phyloP scores from a whole-genome alignment of 2,888 invertebrate species.

The Panopea generosa region DNA sequence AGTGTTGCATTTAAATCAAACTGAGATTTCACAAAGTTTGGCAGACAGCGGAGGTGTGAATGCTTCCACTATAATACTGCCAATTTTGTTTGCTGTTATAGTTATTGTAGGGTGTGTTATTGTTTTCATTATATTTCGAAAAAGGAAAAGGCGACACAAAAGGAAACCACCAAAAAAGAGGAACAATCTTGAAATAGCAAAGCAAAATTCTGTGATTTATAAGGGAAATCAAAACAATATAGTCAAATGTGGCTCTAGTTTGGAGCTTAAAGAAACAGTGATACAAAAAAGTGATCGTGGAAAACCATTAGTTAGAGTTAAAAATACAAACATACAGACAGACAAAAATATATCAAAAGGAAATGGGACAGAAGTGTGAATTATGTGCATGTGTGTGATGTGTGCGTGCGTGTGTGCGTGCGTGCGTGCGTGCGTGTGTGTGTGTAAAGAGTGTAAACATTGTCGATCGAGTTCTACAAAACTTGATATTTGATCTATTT shows the following conservation, averaged over 20 bases:
- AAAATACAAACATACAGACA: conserved; percentile 65
- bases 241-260: conserved; percentile 43
- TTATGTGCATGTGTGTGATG: too few species aligned
- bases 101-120: conserved; percentile 46
- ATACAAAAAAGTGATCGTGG: conserved; percentile 58
- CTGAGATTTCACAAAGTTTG: conserved; percentile 31
- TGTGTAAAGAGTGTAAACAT: background rate
- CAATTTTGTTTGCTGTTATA: conserved; percentile 50
- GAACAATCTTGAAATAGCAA: conserved; percentile 65
- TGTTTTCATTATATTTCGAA: conserved; percentile 49
- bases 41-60: conserved; percentile 24
- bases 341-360: conserved; percentile 61
- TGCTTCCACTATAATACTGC: conserved; percentile 49
- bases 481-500: too few species aligned
- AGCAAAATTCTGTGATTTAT: conserved; percentile 67
- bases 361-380: conserved; percentile 70
- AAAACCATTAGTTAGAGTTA: conserved; percentile 61
- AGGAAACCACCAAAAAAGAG: conserved; percentile 39
- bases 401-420: too few species aligned
- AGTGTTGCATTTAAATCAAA: conserved; percentile 58
- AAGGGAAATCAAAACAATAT: conserved; percentile 57
- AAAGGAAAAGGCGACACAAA: conserved; percentile 51
- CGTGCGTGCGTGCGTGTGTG: too few species aligned
- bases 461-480: too few species aligned
- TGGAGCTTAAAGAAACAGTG: conserved; percentile 63